Evolutionary conservation across 2,888 invertebrate genomes (phyloP), one percentile per base, ranked within the genome.

Genomic region (Acrobasis suavella): DNA sequence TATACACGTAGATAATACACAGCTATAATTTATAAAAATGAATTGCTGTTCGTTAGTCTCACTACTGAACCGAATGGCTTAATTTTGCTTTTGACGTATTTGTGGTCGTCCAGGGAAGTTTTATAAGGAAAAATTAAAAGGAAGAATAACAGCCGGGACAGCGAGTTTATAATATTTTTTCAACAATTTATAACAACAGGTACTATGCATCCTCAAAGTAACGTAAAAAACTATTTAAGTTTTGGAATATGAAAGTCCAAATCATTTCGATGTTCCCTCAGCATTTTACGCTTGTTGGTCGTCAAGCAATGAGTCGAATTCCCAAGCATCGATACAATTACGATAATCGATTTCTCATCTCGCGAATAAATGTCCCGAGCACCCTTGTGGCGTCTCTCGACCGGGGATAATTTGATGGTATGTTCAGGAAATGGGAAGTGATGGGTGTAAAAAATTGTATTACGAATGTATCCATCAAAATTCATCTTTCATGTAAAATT

Each of bases 261-360:
- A 42, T 46, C 22, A 46, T 39, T 17, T 56, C 1, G 39, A 46
- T n/a, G 14, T 12, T 14, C 56, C 12, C 56, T 39, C 42, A 12
- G 17, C 12, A 52, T 56, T 56, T 46, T 22, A 56, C 56, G 42
- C 42, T 56, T 22, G 55, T 54, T 54, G 42, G 39, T 12, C 17
- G 0, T 14, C 17, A 2, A 14, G 16, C 22, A 17, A 17, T 1
- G 12, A 56, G 46, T 42, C 1, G 42, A 42, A 56, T 56, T 16
- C 56, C 56, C 56, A 15, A 42, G 42, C 17, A 56, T 42, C 56
- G 56, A 56, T 56, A 56, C 56, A 56, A 56, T 56, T 56, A 56
- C 56, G 42, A 17, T 16, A 55, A 56, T 56, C 56, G 56, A 46
- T 56, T 16, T 42, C 22, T 17, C 56, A 56, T 56, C 42, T 56